These are phyloP conservation scores for Trichomycterus rosablanca DNA, from an alignment of 2,113 vertebrate species.

Conservation along the genomic window DNA sequence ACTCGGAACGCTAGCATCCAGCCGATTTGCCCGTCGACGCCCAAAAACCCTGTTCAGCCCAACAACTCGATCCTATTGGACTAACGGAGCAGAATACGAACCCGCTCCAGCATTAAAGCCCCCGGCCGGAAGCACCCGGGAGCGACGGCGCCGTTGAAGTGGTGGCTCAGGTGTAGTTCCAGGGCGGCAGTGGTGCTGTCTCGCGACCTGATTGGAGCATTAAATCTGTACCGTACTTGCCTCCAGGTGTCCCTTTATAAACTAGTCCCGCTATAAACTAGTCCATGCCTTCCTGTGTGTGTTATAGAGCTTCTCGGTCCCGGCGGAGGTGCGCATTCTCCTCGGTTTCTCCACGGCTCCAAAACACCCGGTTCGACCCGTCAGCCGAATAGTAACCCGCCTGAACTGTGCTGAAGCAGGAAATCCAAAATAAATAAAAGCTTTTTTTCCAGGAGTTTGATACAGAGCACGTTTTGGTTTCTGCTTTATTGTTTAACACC, in stretches of 20 bases:
- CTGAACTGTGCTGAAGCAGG: neutral
- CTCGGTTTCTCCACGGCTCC: neutral
- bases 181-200: conserved; percentile 2
- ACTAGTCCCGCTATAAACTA: conserved; percentile 4
- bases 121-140: conserved; percentile 8
- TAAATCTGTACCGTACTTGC: conserved; percentile 26
- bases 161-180: conserved; percentile 17
- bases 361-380: conserved; percentile 9
- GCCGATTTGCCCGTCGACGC: conserved; percentile 26
- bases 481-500: too few relatives aligned
- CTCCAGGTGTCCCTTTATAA: conserved; percentile 26
- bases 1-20: conserved; percentile 77
- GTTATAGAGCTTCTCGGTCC: neutral
- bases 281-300: conserved; percentile 46
- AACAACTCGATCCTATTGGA: conserved; percentile 10
- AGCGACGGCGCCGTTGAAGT: neutral
- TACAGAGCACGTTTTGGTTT: too few relatives aligned
- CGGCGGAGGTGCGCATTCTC: too few relatives aligned
- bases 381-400: conserved; percentile 40
- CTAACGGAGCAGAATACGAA: neutral
- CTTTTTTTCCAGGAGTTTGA: too few relatives aligned
- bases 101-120: neutral
- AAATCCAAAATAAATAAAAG: too few relatives aligned
- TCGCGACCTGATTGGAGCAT: conserved; percentile 19
- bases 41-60: conserved; percentile 25